Base-by-base conservation (phyloP, 2,888 invertebrate species). In the Drosophila birchii region DNA sequence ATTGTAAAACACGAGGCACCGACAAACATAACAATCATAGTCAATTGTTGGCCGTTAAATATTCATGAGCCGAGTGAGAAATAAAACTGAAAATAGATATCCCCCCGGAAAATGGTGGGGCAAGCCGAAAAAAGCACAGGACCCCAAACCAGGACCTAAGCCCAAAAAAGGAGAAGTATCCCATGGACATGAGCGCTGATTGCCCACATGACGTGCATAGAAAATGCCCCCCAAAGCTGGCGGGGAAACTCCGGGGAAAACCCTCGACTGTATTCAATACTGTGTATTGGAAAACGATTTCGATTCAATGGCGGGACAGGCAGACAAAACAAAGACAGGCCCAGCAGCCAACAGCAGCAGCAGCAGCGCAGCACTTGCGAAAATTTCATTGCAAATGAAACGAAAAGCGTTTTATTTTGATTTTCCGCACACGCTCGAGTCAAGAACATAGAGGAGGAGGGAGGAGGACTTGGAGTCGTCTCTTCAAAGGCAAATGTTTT, bases 341-440 rank as follows among this genome's bases (percentile, higher is more conserved):
- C 55, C 55, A 39, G 53, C 45, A 45, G 20, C 55, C 55, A 39
- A 39, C 45, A 45, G 20, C 53, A 41, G 39, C 39, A 41, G 39
- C 44, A 60, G 44, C 45, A 6, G 51, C 74, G 26, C 26, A 62
- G 75, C 79, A 84, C 76, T 85, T 85, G 80, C 83, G 80, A 86
- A 72, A 78, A 87, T 85, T 85, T 86, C 84, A 88, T 86, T 85
- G 85, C 81, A 83, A 88, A 88, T 85, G 88, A 85, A 85, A 85
- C 84, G 84, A 88, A 88, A 88, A 84, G 75, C 88, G 88, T 79
- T 85, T 85, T 88, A 85, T 85, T 85, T 85, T 85, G 84, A 88
- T 86, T 85, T 85, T 83, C 86, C 67, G 86, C 86, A 85, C 82
- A 85, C 82, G 85, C 85, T 59, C 68, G 63, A 76, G 66, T 61